Evolutionary conservation across 2,888 invertebrate genomes (phyloP).

Genomic region (Lumbricus terrestris): DNA sequence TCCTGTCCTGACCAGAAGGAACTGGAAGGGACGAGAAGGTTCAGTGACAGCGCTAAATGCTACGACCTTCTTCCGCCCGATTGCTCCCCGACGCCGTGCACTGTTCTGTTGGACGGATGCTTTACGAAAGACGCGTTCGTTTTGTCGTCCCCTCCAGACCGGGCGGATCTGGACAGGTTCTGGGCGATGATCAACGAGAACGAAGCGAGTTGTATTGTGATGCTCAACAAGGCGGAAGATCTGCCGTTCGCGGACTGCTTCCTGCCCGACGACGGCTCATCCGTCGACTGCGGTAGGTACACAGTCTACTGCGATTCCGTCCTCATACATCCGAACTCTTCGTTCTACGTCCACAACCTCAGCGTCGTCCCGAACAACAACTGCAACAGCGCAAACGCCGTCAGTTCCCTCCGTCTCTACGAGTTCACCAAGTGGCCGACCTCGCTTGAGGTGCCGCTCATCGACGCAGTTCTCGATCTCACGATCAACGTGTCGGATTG

Average conservation of each 20-base stretch:
- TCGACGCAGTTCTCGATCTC: slow-evolving; percentile 20
- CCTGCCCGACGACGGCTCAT: not conserved
- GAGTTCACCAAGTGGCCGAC: slow-evolving; percentile 19
- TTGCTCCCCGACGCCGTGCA: not conserved
- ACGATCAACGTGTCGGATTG: slow-evolving; percentile 17
- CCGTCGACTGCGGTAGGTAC: not conserved
- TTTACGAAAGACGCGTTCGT: not conserved
- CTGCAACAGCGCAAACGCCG: not conserved
- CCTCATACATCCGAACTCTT: slow-evolving; percentile 5
- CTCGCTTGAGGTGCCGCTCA: slow-evolving; percentile 3
- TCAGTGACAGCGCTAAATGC: not conserved
- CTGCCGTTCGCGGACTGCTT: not conserved
- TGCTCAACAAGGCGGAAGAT: not conserved
- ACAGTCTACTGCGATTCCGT: slow-evolving; percentile 12
- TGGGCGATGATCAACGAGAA: not conserved
- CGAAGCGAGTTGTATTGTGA: not conserved
- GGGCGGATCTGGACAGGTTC: not conserved
- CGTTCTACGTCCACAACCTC: not conserved
- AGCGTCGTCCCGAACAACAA: not conserved
- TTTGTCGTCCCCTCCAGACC: not conserved
- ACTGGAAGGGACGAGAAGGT: not conserved
- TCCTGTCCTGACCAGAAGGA: not conserved
- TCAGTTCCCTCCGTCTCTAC: not conserved
- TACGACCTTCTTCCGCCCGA: not conserved
- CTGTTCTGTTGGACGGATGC: not conserved